These are phyloP conservation scores for Lates calcarifer DNA, from an alignment of 2,113 vertebrate genomes.

Conservation along the genomic window DNA sequence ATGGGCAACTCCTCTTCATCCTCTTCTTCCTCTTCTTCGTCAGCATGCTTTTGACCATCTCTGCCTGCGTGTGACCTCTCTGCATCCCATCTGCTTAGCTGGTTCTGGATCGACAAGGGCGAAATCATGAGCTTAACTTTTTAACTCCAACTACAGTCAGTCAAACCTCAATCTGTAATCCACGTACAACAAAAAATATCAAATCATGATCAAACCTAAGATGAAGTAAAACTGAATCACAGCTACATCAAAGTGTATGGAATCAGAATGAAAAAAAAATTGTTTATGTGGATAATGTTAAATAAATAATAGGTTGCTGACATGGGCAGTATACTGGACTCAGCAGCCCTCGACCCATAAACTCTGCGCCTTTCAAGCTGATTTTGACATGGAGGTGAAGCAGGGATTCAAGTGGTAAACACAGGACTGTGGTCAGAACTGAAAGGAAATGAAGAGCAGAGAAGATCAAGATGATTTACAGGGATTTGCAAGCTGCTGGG, in stretches of 20 bases:
- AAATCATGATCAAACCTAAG: not conserved
- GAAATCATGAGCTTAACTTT: not conserved
- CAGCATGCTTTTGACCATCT: constrained; percentile 2
- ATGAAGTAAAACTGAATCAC: not conserved
- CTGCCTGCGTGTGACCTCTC: constrained; percentile 8
- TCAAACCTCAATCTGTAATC: not conserved
- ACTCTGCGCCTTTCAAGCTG: not conserved
- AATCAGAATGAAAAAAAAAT: no score
- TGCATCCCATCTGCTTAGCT: constrained; percentile 42
- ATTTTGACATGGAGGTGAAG: not conserved
- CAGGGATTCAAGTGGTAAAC: not conserved
- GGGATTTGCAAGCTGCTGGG: not conserved
- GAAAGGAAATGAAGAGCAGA: not conserved
- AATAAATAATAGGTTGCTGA: not conserved
- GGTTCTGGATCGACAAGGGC: constrained; percentile 39
- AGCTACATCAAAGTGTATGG: not conserved
- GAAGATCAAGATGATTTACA: not conserved
- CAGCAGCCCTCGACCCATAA: not conserved
- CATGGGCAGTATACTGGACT: not conserved
- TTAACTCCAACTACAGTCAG: not conserved
- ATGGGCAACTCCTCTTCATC: constrained; percentile 65
- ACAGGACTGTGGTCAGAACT: not conserved
- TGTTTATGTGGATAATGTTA: no score
- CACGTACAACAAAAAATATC: not conserved
- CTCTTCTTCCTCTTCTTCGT: not conserved